Percentiles rank a stretch among this genome's conserved stretches.
These are phyloP conservation scores for Saguinus oedipus DNA, from an alignment of 2,797 vertebrate genomes.

Conservation along the genomic window DNA sequence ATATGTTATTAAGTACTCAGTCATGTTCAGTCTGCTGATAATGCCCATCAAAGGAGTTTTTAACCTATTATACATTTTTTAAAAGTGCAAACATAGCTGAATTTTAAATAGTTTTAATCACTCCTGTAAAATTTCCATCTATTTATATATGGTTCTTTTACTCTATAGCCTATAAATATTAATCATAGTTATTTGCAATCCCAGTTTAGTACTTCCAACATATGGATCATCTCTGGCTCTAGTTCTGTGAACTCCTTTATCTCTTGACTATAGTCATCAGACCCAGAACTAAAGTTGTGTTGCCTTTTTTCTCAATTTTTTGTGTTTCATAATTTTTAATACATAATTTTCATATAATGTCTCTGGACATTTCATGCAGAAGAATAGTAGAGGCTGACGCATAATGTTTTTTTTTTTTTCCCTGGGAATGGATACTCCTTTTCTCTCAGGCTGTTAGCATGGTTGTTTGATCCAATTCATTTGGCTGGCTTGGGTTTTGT, in stretches of 20 bases:
- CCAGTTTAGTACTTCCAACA: not conserved
- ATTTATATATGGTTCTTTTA: not conserved
- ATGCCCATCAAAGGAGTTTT: not conserved
- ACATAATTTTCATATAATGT: too few species aligned
- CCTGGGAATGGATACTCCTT: not conserved
- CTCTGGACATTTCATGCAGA: not conserved
- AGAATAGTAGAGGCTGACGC: not conserved
- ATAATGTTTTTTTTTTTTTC: not conserved
- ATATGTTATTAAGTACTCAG: not conserved
- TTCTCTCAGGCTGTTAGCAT: not conserved
- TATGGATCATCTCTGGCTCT: not conserved
- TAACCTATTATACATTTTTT: not conserved
- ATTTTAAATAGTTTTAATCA: not conserved
- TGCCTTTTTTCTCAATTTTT: not conserved
- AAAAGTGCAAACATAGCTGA: not conserved
- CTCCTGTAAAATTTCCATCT: not conserved
- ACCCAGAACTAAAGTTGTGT: not conserved
- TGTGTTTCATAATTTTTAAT: not conserved
- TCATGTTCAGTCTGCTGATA: not conserved
- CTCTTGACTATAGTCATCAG: not conserved
- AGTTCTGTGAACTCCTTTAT: not conserved
- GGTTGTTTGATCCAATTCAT: not conserved
- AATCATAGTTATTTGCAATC: not conserved
- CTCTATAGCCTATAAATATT: not conserved
- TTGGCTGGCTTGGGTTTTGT: not conserved